Evolutionary conservation across 2,113 vertebrate genomes (phyloP), one percentile per base, ranked within the genome.

Genomic region (Papio anubis): DNA sequence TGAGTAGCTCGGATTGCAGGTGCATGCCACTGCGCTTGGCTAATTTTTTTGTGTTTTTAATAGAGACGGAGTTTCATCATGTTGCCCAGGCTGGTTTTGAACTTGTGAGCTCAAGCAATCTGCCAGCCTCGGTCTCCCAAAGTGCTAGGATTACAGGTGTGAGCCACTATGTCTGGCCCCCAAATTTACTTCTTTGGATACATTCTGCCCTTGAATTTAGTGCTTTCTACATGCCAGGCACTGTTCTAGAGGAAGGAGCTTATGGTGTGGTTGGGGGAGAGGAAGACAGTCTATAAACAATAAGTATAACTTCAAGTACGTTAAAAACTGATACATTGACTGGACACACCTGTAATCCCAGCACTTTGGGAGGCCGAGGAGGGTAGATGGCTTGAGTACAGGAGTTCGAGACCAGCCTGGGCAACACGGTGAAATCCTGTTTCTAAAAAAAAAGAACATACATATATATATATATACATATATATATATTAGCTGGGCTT

Each of bases 181-280:
- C 50, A 87, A 14, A 82, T 85, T 83, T 81, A 55, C 52, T 66
- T 55, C 6, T 85, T 92, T 61, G 75, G 25, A 82, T 55, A 14
- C 12, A 20, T 73, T 93, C 45, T 91, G 78, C 83, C 40, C 21
- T 57, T 95, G 11, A 87, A 76, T 38, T 68, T 48, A 72, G 57
- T 52, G 79, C 55, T 38, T 35, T 4, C 32, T 75, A 2, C 27
- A 20, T 90, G 11, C 32, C 32, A 73, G 18, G n/a, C 38, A 45
- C 38, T 82, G 23, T 55, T 50, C 12, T 79, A 70, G 5, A 90
- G 40, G 14, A 64, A 59, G 48, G 68, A 85, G 12, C 12, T 75
- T 92, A 16, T 48, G 16, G 40, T 92, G 21, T 23, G 73, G 13
- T 43, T 85, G 23, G 23, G 10, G 38, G 57, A 61, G 25, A 93